Percentiles rank a stretch among this genome's conserved stretches.
These are phyloP conservation scores for silkworm (Bombyx mori) DNA, from an alignment of 1,140 invertebrate genomes.

Conservation along the genomic window ASM3026992v2 NC_085117.1:5844501-5845000, in stretches of 20 bases:
- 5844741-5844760: conserved; percentile 33
- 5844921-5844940: conserved; percentile 93
- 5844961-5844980: conserved; percentile 91
- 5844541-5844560: no score
- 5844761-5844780: conserved; percentile 83
- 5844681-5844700: no score
- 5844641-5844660: no score
- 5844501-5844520: no score
- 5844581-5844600: no score
- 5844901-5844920: conserved; percentile 94
- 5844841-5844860: conserved; percentile 94
- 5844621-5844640: no score
- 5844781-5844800: conserved; percentile 84
- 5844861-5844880: conserved; percentile 86
- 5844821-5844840: conserved; percentile 78
- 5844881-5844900: conserved; percentile 88
- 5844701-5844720: no score
- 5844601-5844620: no score
- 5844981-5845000: conserved; percentile 88
- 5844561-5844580: no score
- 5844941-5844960: conserved; percentile 96
- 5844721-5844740: conserved; percentile 2
- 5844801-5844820: conserved; percentile 93
- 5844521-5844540: no score
- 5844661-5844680: no score